These are phyloP conservation scores for Callocephalon fimbriatum DNA, from an alignment of 2,113 vertebrate species.

Conservation along the genomic window DNA sequence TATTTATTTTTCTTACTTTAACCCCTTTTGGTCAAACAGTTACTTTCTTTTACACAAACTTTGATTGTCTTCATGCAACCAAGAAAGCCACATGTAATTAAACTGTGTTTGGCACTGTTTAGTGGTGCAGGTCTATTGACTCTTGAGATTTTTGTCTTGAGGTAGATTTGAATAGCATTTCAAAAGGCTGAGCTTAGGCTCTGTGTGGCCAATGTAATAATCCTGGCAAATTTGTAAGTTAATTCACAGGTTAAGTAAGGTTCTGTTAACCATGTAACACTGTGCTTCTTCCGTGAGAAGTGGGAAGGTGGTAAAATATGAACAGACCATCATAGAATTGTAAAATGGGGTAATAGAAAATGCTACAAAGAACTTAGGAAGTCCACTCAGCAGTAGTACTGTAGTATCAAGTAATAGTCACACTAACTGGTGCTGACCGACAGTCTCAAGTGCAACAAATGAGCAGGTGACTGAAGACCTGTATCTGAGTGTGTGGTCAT, in stretches of 20 bases:
- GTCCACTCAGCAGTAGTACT: background rate
- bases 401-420: background rate
- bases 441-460: background rate
- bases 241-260: background rate
- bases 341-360: background rate
- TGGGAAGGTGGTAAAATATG: background rate
- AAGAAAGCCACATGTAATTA: background rate
- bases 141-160: background rate
- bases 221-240: background rate
- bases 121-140: background rate
- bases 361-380: background rate
- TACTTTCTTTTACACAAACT: background rate
- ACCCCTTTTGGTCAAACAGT: background rate
- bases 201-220: background rate
- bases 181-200: background rate
- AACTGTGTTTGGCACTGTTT: background rate
- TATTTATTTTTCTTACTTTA: background rate
- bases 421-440: background rate
- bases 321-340: background rate
- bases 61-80: background rate
- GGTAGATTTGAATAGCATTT: background rate
- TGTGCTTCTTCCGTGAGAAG: background rate
- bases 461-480: background rate
- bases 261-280: background rate
- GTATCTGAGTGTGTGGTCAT: rapidly evolving